A percentile compares a stretch with the other conserved stretches of the same genome.
phyloP scores from a whole-genome alignment of 30 jellyfish, hydroid and myxozoan genomes.

The Haliclystus octoradiatus region DNA sequence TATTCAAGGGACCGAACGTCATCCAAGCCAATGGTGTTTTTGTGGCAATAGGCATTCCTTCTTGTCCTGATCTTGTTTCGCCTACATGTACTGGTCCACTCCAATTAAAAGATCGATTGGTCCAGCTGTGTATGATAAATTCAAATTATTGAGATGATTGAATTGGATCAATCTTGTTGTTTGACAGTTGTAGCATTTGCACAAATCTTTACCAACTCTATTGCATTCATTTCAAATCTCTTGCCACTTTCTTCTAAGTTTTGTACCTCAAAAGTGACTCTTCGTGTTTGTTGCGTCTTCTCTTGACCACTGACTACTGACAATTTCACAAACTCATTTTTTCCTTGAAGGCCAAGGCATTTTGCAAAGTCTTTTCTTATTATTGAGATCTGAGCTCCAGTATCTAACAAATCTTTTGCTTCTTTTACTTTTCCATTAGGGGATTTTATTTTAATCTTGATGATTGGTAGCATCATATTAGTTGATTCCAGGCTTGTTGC shows the following conservation, averaged over 20 bases:
- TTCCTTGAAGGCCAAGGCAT: not conserved
- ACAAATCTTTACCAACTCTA: not conserved
- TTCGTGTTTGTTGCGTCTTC: not conserved
- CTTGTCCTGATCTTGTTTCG: not conserved
- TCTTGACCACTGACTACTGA: not conserved
- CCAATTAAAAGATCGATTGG: not conserved
- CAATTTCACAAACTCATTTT: not conserved
- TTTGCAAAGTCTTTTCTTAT: not conserved
- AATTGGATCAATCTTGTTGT: too few species aligned
- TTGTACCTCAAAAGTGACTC: not conserved
- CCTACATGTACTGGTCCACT: conserved; percentile 1
- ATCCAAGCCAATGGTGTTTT: too few species aligned
- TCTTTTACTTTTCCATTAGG: not conserved
- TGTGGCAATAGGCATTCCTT: not conserved
- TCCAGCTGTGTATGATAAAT: not conserved
- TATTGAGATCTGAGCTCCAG: conserved; percentile 3
- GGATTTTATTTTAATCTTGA: not conserved
- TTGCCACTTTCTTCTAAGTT: not conserved
- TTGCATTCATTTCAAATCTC: not conserved
- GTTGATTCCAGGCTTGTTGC: not conserved
- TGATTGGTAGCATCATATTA: not conserved
- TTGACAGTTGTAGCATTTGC: not conserved
- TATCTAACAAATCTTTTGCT: not conserved
- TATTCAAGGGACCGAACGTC: too few species aligned
- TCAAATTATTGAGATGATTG: not conserved